Conservation (phyloP, 2,113 vertebrate genomes). For the Pogona vitticeps region DNA sequence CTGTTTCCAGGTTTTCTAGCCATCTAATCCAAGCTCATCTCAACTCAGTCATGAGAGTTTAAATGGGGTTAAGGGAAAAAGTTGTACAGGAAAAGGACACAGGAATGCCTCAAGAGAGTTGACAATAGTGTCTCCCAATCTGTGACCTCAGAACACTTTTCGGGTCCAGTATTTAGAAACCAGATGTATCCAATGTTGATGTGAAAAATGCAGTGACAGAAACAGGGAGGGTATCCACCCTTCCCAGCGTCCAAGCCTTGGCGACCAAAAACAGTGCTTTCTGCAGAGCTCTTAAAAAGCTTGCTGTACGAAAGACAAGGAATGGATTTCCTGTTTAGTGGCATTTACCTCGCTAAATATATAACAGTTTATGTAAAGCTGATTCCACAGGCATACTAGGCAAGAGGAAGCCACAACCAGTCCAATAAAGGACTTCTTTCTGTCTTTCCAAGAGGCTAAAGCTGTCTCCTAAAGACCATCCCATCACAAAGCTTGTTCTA, state of each 20-base stretch:
- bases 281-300: constrained; percentile 50
- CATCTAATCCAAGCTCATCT: neutral
- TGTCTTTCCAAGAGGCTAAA: constrained; percentile 7
- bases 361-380: constrained; percentile 48
- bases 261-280: constrained; percentile 48
- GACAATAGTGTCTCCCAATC: constrained; percentile 38
- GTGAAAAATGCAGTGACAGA: constrained; percentile 38
- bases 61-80: neutral
- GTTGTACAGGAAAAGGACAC: neutral
- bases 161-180: constrained; percentile 41
- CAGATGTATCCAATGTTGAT: constrained; percentile 40
- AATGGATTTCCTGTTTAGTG: constrained; percentile 74
- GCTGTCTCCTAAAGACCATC: neutral
- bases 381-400: constrained; percentile 56
- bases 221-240: neutral
- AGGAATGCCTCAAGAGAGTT: constrained; percentile 39
- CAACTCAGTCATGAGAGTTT: neutral
- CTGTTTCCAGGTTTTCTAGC: neutral
- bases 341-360: constrained; percentile 54
- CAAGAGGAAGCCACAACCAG: neutral
- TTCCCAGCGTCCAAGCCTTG: constrained; percentile 38
- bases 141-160: constrained; percentile 41
- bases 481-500: neutral
- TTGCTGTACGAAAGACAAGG: constrained; percentile 57
- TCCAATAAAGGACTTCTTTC: constrained; percentile 30